Base-by-base conservation (phyloP, 53 echinoderm and acorn worm genomes). In the Luidia sarsii region DNA sequence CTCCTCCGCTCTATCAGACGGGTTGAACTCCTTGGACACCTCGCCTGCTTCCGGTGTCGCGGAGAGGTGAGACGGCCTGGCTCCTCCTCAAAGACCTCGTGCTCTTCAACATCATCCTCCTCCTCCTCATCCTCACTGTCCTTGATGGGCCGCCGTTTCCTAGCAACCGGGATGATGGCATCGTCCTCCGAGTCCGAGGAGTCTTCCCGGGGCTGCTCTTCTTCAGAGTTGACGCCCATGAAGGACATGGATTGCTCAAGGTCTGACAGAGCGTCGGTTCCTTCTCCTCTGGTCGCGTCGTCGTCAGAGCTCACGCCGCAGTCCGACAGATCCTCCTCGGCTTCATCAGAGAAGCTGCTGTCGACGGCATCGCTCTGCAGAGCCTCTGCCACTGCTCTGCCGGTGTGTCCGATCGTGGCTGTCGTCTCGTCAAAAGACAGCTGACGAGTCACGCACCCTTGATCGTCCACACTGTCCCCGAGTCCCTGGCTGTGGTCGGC, bases 91-190 rank as follows among this genome's bases (percentile, higher is more conserved):
- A n/a, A n/a, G n/a, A n/a, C 65, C 10, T 60, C 43, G 14, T 80
- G 53, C 13, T 48, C 81, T 8, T 64, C 31, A 16, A 30, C 66
- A n/a, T 75, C 75, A 18, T 64, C 64, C 20, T 33, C 71, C 14
- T 57, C 67, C 2, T 50, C 66, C 33, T 59, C 68, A 29, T 66
- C 66, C n/a, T 61, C 65, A 4, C 66, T 80, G 39, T 81, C 81
- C 63, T 81, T 16, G 25, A 49, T 43, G 10, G 22, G 33, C 57
- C 19, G 41, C 25, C 59, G 56, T 70, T 22, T 62, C 63, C 71
- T 79, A 15, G 61, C 29, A 3, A 25, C 9, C 37, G 54, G 27
- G 30, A 29, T 55, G 79, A 37, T 15, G 5, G 38, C 59, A 31
- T 68, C 11, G 46, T 48, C 70, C 41, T 14, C 59, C 32, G 54